Evolutionary conservation across 2,888 invertebrate genomes (phyloP), one percentile per base, ranked within the genome.

Genomic region (Digitonthophagus gazella): DNA sequence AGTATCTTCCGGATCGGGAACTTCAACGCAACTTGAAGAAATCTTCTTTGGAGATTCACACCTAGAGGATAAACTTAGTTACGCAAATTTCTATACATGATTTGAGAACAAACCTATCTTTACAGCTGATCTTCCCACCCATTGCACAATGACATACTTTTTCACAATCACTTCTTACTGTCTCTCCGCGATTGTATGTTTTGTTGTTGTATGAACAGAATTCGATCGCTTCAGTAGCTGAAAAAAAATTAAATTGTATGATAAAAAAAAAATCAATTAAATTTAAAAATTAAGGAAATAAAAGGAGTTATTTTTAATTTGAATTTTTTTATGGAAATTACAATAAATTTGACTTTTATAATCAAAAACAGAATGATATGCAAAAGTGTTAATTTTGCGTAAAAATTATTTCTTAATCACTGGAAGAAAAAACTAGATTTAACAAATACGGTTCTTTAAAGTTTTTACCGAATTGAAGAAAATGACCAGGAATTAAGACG

Each of bases 111-210:
- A 61, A 82, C 82, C 82, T 79, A 63, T 81, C 76, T 74, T 81
- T 83, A 71, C 83, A 83, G 15, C 74, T 71, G n/a, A 79, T 72
- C 71, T 88, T 83, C 20, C 93, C 93, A 66, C 87, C 89, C 5
- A 87, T 86, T 72, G 91, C 90, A 77, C 96, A 96, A 57, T 87
- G 84, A 78, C 96, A 96, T 54, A 89, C 87, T 77, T 90, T 89
- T 66, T 90, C 88, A 77, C 96, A 96, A n/a, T 90, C 93, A 71
- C 93, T 90, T 78, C 92, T 88, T 82, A 94, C 89, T 15, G 86
- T 88, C 73, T 91, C 89, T 2, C 93, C 92, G 61, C 90, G 85
- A 64, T 89, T 84, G 75, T 93, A 90, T 0, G 91, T 90, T 70
- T 88, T 88, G 76, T 93, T 92, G 11, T 88, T 89, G 74, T 89